Evolutionary conservation across 2,113 vertebrate species (phyloP).

Genomic region (Spermophilus dauricus): DNA sequence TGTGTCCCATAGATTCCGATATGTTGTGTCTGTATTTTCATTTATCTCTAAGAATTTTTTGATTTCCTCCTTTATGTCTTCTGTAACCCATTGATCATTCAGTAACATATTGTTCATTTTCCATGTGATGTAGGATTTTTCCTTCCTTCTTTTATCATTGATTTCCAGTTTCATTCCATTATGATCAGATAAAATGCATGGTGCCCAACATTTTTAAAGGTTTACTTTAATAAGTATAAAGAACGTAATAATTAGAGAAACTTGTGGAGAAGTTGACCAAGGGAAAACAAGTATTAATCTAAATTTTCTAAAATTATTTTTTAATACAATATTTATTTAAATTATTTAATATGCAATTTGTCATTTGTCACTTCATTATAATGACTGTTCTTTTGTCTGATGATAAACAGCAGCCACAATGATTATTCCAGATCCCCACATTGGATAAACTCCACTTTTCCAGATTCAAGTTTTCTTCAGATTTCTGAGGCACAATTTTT

Average conservation of each 20-base stretch:
- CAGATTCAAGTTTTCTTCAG: neutral
- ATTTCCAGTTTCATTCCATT: too few species aligned
- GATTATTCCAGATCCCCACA: neutral
- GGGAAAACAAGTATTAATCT: neutral
- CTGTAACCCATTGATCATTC: too few species aligned
- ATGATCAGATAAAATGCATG: too few species aligned
- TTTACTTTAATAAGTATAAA: neutral
- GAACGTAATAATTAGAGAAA: neutral
- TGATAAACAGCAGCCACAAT: neutral
- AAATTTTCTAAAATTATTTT: neutral
- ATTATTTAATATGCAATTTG: neutral
- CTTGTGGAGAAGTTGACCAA: neutral
- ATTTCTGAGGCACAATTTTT: neutral
- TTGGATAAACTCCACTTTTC: neutral
- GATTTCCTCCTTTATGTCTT: too few species aligned
- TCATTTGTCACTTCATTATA: neutral
- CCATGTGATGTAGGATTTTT: too few species aligned
- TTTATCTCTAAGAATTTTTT: too few species aligned
- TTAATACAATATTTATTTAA: neutral
- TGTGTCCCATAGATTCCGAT: too few species aligned
- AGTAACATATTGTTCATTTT: too few species aligned
- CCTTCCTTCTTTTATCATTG: too few species aligned
- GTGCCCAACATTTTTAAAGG: too few species aligned
- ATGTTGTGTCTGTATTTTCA: too few species aligned
- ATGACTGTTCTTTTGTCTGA: neutral